Conservation (phyloP, 92 coral and sea anemone genomes). For the Bergia puertoricense region DNA sequence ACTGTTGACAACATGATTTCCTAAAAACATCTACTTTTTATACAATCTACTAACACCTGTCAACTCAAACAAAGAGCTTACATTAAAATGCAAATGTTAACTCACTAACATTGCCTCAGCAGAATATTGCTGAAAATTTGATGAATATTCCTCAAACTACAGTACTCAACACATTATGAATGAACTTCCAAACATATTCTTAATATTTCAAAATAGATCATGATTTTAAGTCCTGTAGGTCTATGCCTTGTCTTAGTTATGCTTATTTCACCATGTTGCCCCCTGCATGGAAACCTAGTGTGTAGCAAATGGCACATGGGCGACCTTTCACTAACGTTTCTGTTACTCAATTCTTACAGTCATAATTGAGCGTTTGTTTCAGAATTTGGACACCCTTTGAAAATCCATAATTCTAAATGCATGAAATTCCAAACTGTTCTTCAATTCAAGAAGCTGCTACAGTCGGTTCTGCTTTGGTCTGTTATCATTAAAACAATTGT, state of each 20-base stretch:
- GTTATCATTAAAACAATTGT: not conserved
- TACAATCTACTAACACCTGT: not conserved
- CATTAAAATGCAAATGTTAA: not conserved
- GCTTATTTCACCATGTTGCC: too few relatives aligned
- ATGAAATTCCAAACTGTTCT: not conserved
- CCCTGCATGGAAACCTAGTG: not conserved
- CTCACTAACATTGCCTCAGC: not conserved
- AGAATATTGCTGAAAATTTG: not conserved
- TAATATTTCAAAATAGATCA: not conserved
- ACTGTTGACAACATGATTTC: not conserved
- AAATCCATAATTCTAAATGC: not conserved
- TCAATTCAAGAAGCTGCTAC: not conserved
- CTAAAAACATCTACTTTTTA: not conserved
- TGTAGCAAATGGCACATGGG: not conserved
- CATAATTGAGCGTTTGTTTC: not conserved
- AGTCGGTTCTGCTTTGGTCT: not conserved
- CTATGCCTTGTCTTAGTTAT: not conserved
- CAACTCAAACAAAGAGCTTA: not conserved
- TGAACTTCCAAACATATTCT: not conserved
- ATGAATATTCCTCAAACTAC: not conserved
- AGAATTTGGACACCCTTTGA: not conserved
- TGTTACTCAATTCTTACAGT: not conserved
- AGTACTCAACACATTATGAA: not conserved
- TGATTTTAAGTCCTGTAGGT: not conserved
- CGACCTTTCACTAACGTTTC: slow-evolving; percentile 17